Evolutionary conservation across 2,113 vertebrate species (phyloP).

Genomic region (Pterocles orientalis): DNA sequence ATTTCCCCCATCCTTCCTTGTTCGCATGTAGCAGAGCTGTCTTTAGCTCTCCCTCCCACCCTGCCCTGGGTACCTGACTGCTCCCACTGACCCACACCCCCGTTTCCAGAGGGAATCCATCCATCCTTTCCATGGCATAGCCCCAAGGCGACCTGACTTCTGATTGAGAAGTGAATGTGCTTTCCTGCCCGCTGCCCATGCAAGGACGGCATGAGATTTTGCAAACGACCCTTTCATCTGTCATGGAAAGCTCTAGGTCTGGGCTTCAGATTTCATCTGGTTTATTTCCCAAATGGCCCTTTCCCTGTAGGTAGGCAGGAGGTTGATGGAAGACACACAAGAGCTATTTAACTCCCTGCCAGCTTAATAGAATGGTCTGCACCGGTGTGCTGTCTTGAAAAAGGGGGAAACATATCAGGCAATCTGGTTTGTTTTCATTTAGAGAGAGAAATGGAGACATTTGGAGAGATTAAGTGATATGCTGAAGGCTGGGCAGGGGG

Average conservation of each 20-base stretch:
- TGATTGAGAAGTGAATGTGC: background rate
- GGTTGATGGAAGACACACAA: background rate
- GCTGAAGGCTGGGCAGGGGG: background rate
- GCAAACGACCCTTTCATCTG: background rate
- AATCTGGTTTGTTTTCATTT: background rate
- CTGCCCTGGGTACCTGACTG: background rate
- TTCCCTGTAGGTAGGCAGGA: background rate
- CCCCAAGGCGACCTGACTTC: background rate
- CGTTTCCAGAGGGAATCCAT: background rate
- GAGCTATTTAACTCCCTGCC: background rate
- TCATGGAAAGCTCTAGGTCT: background rate
- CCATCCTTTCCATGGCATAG: background rate
- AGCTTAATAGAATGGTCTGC: background rate
- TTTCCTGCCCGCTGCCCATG: accelerated
- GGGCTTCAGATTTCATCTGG: background rate
- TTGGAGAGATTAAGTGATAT: constrained; percentile 17
- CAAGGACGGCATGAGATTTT: background rate
- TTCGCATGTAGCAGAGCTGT: background rate
- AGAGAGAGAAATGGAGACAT: background rate
- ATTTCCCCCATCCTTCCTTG: background rate
- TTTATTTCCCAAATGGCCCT: background rate
- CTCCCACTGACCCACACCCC: background rate
- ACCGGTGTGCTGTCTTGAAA: background rate
- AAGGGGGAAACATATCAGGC: background rate
- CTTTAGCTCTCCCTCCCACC: background rate